Conservation (phyloP, 2,797 vertebrate species). For the Enteromius viviparus region DNA sequence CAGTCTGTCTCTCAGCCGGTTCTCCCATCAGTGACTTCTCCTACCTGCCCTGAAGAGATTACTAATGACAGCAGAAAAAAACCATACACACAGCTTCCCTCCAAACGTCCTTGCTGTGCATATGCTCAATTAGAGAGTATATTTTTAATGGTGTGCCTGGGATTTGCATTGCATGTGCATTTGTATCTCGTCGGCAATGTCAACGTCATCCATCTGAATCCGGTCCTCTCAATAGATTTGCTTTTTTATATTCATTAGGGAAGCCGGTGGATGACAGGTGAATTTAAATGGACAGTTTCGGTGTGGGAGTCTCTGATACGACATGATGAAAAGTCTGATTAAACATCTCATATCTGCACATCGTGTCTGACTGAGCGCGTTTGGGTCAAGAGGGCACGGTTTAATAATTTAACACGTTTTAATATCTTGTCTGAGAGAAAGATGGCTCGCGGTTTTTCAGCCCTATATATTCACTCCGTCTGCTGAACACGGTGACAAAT, state of each 20-base stretch:
- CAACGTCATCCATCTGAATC: conserved; percentile 36
- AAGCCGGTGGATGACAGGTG: conserved; percentile 27
- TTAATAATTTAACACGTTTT: conserved; percentile 56
- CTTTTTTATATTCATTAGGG: conserved; percentile 47
- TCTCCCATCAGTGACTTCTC: conserved; percentile 34
- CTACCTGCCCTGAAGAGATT: conserved; percentile 55
- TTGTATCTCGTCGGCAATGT: conserved; percentile 32
- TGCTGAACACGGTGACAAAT: conserved; percentile 15
- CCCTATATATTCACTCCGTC: conserved; percentile 28
- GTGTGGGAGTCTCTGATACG: conserved; percentile 19
- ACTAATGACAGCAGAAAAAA: conserved; percentile 45
- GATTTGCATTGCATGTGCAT: conserved; percentile 38
- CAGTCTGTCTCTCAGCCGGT: conserved; percentile 40
- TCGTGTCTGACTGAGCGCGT: conserved; percentile 44
- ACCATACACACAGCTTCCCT: conserved; percentile 6
- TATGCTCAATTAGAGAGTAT: conserved; percentile 38
- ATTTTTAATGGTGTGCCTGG: conserved; percentile 30
- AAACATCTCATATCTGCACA: conserved; percentile 54
- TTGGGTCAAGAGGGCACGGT: conserved; percentile 54
- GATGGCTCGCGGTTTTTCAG: conserved; percentile 38
- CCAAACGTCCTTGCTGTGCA: conserved; percentile 36
- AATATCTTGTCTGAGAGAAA: conserved; percentile 55
- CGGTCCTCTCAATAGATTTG: background rate
- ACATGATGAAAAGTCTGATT: conserved; percentile 58
- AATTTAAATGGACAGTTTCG: conserved; percentile 49